A percentile compares a stretch with the other conserved stretches of the same genome.
These are phyloP conservation scores for Muscicapa adusta DNA, from an alignment of 2,113 vertebrate species.

Conservation along the genomic window DNA sequence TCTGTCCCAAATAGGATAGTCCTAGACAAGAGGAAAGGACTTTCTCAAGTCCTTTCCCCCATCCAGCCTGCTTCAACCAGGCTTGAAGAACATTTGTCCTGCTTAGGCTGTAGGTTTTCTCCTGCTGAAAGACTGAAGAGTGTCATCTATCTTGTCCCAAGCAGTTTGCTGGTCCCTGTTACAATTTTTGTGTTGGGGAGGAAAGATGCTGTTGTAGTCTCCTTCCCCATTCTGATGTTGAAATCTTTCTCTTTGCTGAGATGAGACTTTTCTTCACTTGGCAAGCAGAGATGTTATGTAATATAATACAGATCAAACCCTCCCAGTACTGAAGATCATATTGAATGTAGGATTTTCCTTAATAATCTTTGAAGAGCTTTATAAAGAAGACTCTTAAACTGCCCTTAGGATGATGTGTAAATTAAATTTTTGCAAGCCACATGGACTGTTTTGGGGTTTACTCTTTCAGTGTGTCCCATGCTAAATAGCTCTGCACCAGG, in stretches of 20 bases:
- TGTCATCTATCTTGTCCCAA: fast-evolving
- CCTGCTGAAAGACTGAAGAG: not conserved
- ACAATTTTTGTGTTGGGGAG: not conserved
- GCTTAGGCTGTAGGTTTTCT: not conserved
- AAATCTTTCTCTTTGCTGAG: not conserved
- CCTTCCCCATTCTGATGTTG: not conserved
- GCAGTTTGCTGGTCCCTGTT: not conserved
- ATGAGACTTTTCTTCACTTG: not conserved
- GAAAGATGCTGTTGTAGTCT: not conserved
- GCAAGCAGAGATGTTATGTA: not conserved
- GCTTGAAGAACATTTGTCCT: not conserved
- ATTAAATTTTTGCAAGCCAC: not conserved
- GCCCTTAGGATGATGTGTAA: not conserved
- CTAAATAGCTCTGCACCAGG: not conserved
- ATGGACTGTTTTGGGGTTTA: not conserved
- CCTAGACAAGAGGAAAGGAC: not conserved
- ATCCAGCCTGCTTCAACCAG: not conserved
- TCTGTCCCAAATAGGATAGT: not conserved
- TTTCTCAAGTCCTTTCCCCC: not conserved
- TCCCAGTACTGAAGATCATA: not conserved
- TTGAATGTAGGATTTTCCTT: not conserved
- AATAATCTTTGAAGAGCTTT: not conserved
- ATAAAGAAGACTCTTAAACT: not conserved
- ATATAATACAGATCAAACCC: not conserved
- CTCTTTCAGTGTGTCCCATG: not conserved